phyloP scores from a whole-genome alignment of 64 coral and sea anemone species.

The Pachyseris speciosa region DNA sequence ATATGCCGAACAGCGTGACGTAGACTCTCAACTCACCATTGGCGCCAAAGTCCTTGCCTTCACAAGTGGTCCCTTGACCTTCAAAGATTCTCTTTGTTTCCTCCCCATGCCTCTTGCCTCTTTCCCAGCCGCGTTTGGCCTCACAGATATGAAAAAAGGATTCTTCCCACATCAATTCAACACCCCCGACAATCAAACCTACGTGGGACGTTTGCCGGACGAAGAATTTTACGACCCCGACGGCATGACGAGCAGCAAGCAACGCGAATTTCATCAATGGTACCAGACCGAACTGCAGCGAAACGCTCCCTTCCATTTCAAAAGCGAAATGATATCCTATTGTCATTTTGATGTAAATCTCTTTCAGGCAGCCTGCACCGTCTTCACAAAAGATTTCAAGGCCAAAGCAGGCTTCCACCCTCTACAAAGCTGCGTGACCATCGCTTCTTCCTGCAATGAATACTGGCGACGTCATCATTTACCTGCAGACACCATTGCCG shows the following conservation, averaged over 20 bases:
- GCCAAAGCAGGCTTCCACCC: too few species aligned
- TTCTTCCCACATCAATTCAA: conserved; percentile 17
- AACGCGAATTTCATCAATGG: background rate
- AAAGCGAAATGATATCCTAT: too few species aligned
- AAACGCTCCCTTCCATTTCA: too few species aligned
- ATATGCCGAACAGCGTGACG: background rate
- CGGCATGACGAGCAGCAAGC: background rate
- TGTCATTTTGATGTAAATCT: too few species aligned
- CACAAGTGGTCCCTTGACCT: background rate
- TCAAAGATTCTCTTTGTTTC: background rate
- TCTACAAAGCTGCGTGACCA: too few species aligned
- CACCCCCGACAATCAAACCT: background rate
- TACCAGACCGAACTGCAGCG: background rate
- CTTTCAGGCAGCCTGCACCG: too few species aligned
- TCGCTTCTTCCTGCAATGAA: too few species aligned
- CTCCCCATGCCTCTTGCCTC: background rate
- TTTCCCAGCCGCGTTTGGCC: background rate
- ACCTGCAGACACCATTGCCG: too few species aligned
- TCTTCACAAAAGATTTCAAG: too few species aligned
- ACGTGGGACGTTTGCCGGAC: background rate
- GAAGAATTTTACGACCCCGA: background rate
- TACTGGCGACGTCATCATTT: too few species aligned
- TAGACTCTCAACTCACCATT: background rate
- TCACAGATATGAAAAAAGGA: background rate
- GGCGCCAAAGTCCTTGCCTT: background rate